Base-by-base conservation (phyloP, 2,888 invertebrate genomes). In the Nomada fucata region DNA sequence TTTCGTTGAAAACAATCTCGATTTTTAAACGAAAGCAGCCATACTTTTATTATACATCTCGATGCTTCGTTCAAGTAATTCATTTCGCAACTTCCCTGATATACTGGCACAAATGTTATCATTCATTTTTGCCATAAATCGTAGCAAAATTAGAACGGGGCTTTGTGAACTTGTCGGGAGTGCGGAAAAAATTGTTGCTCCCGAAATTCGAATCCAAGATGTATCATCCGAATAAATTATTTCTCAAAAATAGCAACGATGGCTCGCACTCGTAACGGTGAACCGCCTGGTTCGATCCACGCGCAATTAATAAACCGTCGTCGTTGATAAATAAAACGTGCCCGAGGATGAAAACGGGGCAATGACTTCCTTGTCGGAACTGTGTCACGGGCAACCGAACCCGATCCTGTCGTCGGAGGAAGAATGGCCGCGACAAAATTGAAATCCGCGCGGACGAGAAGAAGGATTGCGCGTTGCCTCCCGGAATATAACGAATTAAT, bases 221-320 rank as follows among this genome's bases (percentile, higher is more conserved):
- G 29, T 7, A 29, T 7, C 29, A 29, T 29, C 29, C 5, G 29
- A 29, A 29, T 29, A 29, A 29, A 29, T 29, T 29, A 7, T 29
- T 29, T 7, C 29, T 29, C 29, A 7, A 68, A 68, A 57, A 44
- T 68, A 42, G 26, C n/a, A 63, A 36, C 13, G 50, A 18, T 44
- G 13, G 10, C 1, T 23, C 23, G n/a, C 23, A 23, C 36, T 44
- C 44, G 64, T 55, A 73, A 73, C 65, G 72, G 61, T 77, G 59
- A 57, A 23, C 69, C 64, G 75, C 52, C 74, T 65, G 68, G 50
- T 79, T 79, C 75, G 70, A 79, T 75, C 75, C 55, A 20, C 26
- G 53, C 29, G 69, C 64, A 75, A 79, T 79, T 75, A 79, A 79
- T 79, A 79, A 79, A 68, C 36, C 79, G 15, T 55, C 63, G 29